Evolutionary conservation across 2,113 vertebrate species (phyloP).

Genomic region (Cairina moschata): DNA sequence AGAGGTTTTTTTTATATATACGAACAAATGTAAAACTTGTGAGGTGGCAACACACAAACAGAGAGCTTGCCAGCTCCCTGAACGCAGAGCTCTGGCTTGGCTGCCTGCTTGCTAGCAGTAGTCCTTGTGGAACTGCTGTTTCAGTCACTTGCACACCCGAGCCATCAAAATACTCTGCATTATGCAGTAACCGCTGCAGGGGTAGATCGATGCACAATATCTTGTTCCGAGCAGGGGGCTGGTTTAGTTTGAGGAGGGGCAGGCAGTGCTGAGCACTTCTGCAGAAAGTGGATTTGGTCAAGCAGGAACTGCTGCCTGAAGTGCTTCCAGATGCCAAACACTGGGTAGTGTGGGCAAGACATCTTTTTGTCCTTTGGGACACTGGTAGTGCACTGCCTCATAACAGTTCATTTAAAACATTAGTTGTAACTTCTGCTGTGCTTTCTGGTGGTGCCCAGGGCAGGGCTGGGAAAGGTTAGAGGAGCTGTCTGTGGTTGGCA

Average conservation of each 20-base stretch:
- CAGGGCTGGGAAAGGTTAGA: not conserved
- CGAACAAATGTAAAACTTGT: not conserved
- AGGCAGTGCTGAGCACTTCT: not conserved
- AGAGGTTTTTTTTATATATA: not conserved
- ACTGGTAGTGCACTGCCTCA: not conserved
- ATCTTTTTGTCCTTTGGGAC: not conserved
- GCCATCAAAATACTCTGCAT: not conserved
- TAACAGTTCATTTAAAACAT: not conserved
- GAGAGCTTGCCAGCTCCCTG: not conserved
- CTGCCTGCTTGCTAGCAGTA: not conserved
- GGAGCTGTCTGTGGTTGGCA: not conserved
- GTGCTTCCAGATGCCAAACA: not conserved
- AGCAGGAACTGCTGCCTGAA: not conserved
- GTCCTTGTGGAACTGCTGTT: not conserved
- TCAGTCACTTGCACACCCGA: not conserved
- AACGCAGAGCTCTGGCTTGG: not conserved
- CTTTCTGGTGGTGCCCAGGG: not conserved
- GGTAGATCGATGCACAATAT: not conserved
- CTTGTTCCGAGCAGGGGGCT: not conserved
- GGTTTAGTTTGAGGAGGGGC: not conserved
- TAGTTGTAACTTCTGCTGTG: not conserved
- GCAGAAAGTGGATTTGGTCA: not conserved
- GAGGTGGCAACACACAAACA: not conserved
- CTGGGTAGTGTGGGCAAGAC: rapidly evolving
- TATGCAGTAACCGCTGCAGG: not conserved